A percentile compares a stretch with the other conserved stretches of the same genome.
phyloP scores from a whole-genome alignment of 2,113 vertebrate genomes.

The Ammodytes marinus region DNA sequence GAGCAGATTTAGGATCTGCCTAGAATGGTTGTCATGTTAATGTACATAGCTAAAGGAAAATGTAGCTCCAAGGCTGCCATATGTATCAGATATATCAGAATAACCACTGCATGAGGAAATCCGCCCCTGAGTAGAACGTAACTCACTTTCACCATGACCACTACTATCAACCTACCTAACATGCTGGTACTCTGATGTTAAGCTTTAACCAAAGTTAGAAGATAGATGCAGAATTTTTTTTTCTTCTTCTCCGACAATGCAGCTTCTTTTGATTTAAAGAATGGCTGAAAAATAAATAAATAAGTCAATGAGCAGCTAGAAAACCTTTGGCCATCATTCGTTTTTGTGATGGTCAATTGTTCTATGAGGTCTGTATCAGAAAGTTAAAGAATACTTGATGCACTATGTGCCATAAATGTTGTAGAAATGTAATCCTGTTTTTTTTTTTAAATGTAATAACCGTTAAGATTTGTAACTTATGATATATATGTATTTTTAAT shows the following conservation, averaged over 20 bases:
- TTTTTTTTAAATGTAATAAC: slow-evolving; percentile 73
- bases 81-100: slow-evolving; percentile 26
- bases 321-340: slow-evolving; percentile 76
- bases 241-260: slow-evolving; percentile 69
- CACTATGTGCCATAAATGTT: slow-evolving; percentile 91
- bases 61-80: slow-evolving; percentile 21
- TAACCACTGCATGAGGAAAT: slow-evolving; percentile 39
- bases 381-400: slow-evolving; percentile 88
- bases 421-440: slow-evolving; percentile 78
- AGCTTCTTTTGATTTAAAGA: slow-evolving; percentile 77
- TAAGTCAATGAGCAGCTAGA: slow-evolving; percentile 82
- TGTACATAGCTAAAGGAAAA: slow-evolving; percentile 22
- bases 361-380: slow-evolving; percentile 94
- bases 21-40: slow-evolving; percentile 36
- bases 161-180: slow-evolving; percentile 49
- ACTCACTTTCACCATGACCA: slow-evolving; percentile 31
- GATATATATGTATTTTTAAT: slow-evolving; percentile 79
- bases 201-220: slow-evolving; percentile 83
- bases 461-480: slow-evolving; percentile 81
- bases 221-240: slow-evolving; percentile 59
- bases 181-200: slow-evolving; percentile 50
- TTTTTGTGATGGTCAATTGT: slow-evolving; percentile 80
- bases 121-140: slow-evolving; percentile 1
- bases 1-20: slow-evolving; percentile 29
- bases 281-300: slow-evolving; percentile 49